Conservation (phyloP, 2,113 vertebrate species). For the Epinephelus moara region DNA sequence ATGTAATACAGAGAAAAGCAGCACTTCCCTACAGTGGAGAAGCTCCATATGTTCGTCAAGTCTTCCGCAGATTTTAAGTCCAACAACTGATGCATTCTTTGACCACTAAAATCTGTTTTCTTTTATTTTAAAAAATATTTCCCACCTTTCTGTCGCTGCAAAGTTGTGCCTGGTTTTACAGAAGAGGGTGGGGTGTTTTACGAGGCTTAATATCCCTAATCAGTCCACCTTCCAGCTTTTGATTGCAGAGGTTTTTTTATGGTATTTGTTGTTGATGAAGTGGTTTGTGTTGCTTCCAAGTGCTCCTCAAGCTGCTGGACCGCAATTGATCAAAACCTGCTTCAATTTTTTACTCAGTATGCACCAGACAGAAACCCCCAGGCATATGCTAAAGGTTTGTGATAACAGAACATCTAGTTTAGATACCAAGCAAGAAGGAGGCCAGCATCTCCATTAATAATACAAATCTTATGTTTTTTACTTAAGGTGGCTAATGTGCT, state of each 20-base stretch:
- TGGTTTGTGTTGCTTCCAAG: not conserved
- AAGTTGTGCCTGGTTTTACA: not conserved
- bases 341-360: not conserved
- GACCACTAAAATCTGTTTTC: not conserved
- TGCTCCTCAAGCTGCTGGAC: not conserved
- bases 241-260: not conserved
- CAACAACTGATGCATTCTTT: not conserved
- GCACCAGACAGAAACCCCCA: not conserved
- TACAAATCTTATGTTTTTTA: not conserved
- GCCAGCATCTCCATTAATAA: not conserved
- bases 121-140: not conserved
- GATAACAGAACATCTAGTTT: not conserved
- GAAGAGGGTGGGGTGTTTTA: no score
- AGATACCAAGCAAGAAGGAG: not conserved
- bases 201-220: no score
- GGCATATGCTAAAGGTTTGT: not conserved
- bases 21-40: not conserved
- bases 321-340: not conserved
- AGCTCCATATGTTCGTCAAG: not conserved
- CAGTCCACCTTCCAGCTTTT: not conserved
- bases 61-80: not conserved
- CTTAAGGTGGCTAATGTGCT: no score
- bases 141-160: not conserved
- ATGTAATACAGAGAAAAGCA: not conserved
- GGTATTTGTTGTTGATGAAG: slow-evolving; percentile 5